A percentile compares a stretch with the other conserved stretches of the same genome.
These are phyloP conservation scores for Orycteropus afer DNA, from an alignment of 2,113 vertebrate species.

Conservation along the genomic window DNA sequence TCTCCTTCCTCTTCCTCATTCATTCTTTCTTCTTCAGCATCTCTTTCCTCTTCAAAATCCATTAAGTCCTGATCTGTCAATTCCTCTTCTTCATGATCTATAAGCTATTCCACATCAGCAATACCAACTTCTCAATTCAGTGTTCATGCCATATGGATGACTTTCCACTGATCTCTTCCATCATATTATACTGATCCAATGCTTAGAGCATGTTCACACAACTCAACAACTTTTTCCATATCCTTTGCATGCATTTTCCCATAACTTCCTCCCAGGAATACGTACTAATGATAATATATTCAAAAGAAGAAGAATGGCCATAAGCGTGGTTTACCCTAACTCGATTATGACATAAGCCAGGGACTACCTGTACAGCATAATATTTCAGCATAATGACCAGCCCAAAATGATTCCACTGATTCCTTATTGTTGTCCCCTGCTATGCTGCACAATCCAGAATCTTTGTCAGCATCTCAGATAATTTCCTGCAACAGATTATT, in stretches of 20 bases:
- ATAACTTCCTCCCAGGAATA: background rate
- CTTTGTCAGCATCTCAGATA: background rate
- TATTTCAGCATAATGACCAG: background rate
- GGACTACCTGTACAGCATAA: background rate
- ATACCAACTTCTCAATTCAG: background rate
- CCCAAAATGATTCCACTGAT: background rate
- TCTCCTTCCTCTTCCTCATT: background rate
- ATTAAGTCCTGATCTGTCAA: background rate
- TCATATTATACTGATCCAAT: background rate
- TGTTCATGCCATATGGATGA: background rate
- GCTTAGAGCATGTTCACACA: background rate
- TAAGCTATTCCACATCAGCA: background rate
- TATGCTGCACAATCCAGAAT: background rate
- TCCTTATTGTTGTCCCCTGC: background rate
- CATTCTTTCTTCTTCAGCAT: background rate
- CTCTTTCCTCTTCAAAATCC: background rate
- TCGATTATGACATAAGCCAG: background rate
- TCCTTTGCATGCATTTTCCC: background rate
- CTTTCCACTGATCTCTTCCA: background rate
- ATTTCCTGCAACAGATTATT: background rate
- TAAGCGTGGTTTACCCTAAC: background rate
- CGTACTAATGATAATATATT: background rate
- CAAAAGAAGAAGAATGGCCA: background rate
- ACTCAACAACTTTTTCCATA: background rate
- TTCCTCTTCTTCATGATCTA: background rate